phyloP scores from a whole-genome alignment of 2,797 vertebrate species.

The Acestrorhynchus altus region DNA sequence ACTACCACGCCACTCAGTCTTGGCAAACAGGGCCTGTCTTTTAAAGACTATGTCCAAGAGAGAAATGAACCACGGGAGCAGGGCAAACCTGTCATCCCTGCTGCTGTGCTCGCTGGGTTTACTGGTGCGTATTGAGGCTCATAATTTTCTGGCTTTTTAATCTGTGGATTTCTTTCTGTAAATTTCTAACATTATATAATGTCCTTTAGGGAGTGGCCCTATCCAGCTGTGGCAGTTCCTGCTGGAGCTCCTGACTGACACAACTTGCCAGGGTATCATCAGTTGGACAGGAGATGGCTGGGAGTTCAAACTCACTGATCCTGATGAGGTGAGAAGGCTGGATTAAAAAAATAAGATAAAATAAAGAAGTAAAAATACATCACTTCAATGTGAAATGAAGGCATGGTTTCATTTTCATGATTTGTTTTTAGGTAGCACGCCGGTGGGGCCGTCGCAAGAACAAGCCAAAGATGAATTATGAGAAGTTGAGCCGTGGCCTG shows the following conservation, averaged over 20 bases:
- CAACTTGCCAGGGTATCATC: slow-evolving; percentile 87
- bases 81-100: slow-evolving; percentile 89
- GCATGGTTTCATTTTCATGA: neutral
- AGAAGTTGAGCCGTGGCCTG: slow-evolving; percentile 87
- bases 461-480: slow-evolving; percentile 93
- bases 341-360: no score
- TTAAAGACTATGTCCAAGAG: slow-evolving; percentile 89
- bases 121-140: slow-evolving; percentile 77
- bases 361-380: no score
- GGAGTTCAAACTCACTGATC: slow-evolving; percentile 90
- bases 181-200: neutral
- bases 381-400: no score
- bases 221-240: slow-evolving; percentile 92
- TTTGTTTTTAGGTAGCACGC: slow-evolving; percentile 81
- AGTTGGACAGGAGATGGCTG: slow-evolving; percentile 91
- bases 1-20: slow-evolving; percentile 76
- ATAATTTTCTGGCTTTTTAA: neutral
- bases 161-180: neutral
- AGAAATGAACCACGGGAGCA: slow-evolving; percentile 83
- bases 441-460: slow-evolving; percentile 89
- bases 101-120: slow-evolving; percentile 88
- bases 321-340: slow-evolving; percentile 81
- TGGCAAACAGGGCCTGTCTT: slow-evolving; percentile 85
- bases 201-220: slow-evolving; percentile 83
- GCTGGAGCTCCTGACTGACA: slow-evolving; percentile 86